Evolutionary conservation across 2,888 invertebrate species (phyloP), one percentile per base, ranked within the genome.

Genomic region (Tetragonisca angustula): DNA sequence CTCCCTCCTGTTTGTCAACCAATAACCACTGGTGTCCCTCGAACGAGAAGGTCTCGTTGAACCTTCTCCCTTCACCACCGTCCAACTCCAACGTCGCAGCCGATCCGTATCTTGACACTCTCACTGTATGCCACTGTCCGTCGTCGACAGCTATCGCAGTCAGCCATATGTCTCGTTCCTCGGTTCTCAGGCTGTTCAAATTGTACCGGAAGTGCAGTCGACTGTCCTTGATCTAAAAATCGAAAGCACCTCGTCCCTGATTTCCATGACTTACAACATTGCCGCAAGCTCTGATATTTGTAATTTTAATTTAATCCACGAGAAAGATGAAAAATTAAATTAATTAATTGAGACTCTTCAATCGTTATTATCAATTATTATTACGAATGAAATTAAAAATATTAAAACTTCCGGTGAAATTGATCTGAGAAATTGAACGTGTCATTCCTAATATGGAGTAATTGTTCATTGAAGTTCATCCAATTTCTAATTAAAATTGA

Each of bases 101-200:
- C 70, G 98, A 98, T 61, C 99, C 99, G 90, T 98, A 98, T 77
- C 99, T 96, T 90, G 97, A 97, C 0, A 99, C 98, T 88, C 97
- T 96, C 9, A 98, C 98, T 76, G 98, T 98, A 94, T 99, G 99
- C 99, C 99, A 99, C 92, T 98, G 98, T 1, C 99, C 99, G 94
- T 99, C 98, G 92, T 98, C 98, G 3, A 99, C 98, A 1, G 97
- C 96, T 49, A 99, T 97, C 9, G 98, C 97, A 90, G 97, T 97
- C 72, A 99, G 95, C 98, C 98, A 98, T 90, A 99, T 97, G 92
- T 98, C 98, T 85, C 97, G 97, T 94, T 98, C 98, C 94, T 98
- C 98, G 9, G 98, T 98, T 86, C 98, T 96, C 86, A 98, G 95
- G 27, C 98, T 98, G 94, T 99, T 99, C 74, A 99, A 95, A 94